Conservation (phyloP, 2,113 vertebrate genomes). For the Origma solitaria region DNA sequence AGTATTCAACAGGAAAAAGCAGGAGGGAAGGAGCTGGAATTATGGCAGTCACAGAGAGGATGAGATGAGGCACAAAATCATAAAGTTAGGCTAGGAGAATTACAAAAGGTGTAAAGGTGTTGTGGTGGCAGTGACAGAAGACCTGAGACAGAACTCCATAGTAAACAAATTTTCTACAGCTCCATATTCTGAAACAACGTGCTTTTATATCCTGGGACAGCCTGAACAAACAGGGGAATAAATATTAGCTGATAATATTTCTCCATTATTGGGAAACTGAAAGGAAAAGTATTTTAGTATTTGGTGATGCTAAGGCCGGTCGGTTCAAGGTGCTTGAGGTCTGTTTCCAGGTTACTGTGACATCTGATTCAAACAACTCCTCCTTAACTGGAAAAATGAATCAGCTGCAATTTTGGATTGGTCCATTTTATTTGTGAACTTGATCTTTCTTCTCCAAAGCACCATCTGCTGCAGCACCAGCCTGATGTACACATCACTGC, state of each 20-base stretch:
- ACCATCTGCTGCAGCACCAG: not conserved
- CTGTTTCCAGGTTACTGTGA: not conserved
- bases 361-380: not conserved
- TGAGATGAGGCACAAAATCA: not conserved
- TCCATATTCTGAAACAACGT: not conserved
- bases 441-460: not conserved
- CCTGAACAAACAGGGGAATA: not conserved
- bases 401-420: not conserved
- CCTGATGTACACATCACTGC: not conserved
- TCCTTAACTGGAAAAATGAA: not conserved
- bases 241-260: not conserved
- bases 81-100: not conserved
- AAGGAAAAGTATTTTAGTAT: not conserved
- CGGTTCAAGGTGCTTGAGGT: not conserved
- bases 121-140: not conserved
- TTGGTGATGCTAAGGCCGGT: not conserved
- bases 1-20: not conserved
- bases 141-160: not conserved
- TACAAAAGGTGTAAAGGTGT: accelerated
- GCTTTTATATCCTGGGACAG: not conserved
- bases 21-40: not conserved
- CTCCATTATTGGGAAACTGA: not conserved
- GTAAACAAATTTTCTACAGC: not conserved
- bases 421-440: not conserved
- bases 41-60: not conserved